A percentile compares a stretch with the other conserved stretches of the same genome.
These are phyloP conservation scores for Sandelia bainsii DNA, from an alignment of 2,797 vertebrate species.

Conservation along the genomic window DNA sequence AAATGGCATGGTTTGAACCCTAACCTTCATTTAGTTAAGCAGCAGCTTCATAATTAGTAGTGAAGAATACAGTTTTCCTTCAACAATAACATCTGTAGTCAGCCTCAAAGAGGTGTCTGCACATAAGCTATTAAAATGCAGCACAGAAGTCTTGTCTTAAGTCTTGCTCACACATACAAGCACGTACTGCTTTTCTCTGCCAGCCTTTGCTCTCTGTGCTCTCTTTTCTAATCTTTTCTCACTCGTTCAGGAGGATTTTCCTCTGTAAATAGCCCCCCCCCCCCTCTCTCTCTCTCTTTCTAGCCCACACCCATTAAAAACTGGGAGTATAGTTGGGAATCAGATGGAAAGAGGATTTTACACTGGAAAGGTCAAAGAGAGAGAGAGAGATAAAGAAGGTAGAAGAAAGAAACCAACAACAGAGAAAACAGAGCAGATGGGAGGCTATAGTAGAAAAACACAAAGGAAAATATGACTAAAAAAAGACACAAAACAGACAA, in stretches of 20 bases:
- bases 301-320: constrained; percentile 63
- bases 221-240: constrained; percentile 66
- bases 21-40: constrained; percentile 44
- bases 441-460: constrained; percentile 49
- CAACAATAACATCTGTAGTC: constrained; percentile 48
- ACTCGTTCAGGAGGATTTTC: constrained; percentile 68
- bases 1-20: constrained; percentile 49
- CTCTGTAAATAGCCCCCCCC: constrained; percentile 60
- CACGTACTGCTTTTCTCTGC: constrained; percentile 51
- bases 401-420: constrained; percentile 54
- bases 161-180: constrained; percentile 53
- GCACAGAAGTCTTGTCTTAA: constrained; percentile 51
- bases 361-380: constrained; percentile 73
- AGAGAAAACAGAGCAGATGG: constrained; percentile 57
- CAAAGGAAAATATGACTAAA: constrained; percentile 56
- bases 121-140: constrained; percentile 62
- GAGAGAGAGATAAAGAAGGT: constrained; percentile 54
- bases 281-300: constrained; percentile 23
- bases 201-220: constrained; percentile 48
- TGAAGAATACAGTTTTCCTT: constrained; percentile 41
- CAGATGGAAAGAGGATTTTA: constrained; percentile 58
- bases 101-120: constrained; percentile 51
- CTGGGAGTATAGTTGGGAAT: constrained; percentile 61
- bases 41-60: constrained; percentile 37
- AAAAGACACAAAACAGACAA: constrained; percentile 52